These are phyloP conservation scores for Ctenochaetus hawaiiensis DNA, from an alignment of 2,797 vertebrate genomes.

Conservation along the genomic window DNA sequence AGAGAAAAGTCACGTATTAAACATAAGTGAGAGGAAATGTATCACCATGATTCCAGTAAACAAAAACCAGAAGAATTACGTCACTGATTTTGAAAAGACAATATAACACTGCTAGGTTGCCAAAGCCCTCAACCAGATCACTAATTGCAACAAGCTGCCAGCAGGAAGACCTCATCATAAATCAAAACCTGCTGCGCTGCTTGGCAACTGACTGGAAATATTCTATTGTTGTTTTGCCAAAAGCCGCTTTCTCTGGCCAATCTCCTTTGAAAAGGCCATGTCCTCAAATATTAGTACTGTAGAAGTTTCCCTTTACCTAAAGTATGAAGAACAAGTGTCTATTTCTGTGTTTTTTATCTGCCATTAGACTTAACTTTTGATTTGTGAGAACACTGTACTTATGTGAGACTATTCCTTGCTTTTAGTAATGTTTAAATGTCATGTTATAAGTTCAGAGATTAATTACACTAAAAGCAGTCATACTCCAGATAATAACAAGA, in stretches of 20 bases:
- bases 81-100: conserved; percentile 68
- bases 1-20: conserved; percentile 54
- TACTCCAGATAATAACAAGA: background rate
- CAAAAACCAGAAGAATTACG: conserved; percentile 48
- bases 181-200: conserved; percentile 83
- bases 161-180: conserved; percentile 80
- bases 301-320: conserved; percentile 13
- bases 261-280: conserved; percentile 54
- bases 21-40: conserved; percentile 56
- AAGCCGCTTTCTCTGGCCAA: conserved; percentile 65
- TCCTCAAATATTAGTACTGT: conserved; percentile 53
- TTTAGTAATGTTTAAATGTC: background rate
- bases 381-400: background rate
- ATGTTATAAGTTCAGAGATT: background rate
- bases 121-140: conserved; percentile 67
- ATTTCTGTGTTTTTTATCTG: background rate
- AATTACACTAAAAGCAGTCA: background rate
- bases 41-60: conserved; percentile 53
- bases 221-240: conserved; percentile 82
- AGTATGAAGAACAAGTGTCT: conserved; percentile 25
- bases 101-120: conserved; percentile 44
- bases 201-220: conserved; percentile 84
- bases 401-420: background rate
- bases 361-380: background rate
- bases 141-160: conserved; percentile 85